phyloP scores from a whole-genome alignment of 2,113 vertebrate genomes.

The Hemichromis elongatus region DNA sequence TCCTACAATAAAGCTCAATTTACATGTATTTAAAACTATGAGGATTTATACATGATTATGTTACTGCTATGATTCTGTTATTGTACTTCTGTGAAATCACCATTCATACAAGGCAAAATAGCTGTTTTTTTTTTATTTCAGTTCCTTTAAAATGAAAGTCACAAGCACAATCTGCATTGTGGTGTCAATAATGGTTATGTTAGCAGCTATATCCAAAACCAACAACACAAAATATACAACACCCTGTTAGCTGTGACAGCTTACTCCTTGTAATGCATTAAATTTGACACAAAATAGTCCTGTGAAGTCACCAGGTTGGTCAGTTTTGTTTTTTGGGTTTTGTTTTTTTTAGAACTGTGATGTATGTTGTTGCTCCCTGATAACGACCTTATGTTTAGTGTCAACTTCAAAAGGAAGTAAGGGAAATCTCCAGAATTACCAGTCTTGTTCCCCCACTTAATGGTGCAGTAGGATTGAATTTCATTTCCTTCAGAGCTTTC shows the following conservation, averaged over 20 bases:
- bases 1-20: not conserved
- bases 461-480: conserved; percentile 65
- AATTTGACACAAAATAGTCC: not conserved
- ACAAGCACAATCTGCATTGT: not conserved
- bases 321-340: not conserved
- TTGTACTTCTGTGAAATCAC: not conserved
- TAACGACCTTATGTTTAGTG: not conserved
- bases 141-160: not conserved
- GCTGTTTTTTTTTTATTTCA: not conserved
- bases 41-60: not conserved
- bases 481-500: conserved; percentile 62
- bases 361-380: not conserved
- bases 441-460: conserved; percentile 46
- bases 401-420: not conserved
- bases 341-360: not conserved
- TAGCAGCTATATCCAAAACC: not conserved
- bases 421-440: conserved; percentile 41
- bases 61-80: not conserved
- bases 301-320: not conserved
- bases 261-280: not conserved
- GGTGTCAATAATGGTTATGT: not conserved
- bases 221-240: not conserved
- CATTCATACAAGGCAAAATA: not conserved
- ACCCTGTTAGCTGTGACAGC: not conserved
- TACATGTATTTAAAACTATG: not conserved